These are phyloP conservation scores for Steinernema scapterisci DNA, from an alignment of 2,888 invertebrate genomes.

Conservation along the genomic window DNA sequence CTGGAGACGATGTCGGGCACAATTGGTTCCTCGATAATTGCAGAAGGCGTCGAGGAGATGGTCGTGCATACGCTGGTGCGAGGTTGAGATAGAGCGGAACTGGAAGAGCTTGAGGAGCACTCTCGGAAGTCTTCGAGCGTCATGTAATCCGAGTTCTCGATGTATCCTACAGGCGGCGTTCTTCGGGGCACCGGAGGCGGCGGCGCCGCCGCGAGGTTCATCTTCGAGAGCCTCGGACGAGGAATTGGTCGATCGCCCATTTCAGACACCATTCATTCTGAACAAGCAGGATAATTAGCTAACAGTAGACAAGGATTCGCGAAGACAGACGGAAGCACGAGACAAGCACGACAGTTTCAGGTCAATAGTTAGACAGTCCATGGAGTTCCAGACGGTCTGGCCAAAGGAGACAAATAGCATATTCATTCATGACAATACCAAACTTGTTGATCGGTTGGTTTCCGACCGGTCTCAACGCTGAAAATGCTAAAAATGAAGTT, in stretches of 20 bases:
- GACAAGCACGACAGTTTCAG: too few species aligned
- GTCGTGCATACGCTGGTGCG: not conserved
- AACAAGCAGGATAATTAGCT: too few species aligned
- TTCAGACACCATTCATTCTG: slow-evolving; percentile 4
- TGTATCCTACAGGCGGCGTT: slow-evolving; percentile 6
- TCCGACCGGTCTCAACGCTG: too few species aligned
- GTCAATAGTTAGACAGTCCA: too few species aligned
- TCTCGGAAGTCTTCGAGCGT: slow-evolving; percentile 15
- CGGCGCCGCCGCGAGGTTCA: not conserved
- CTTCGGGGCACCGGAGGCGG: not conserved
- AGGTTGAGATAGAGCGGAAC: not conserved
- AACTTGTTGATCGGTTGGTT: too few species aligned
- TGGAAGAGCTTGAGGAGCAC: not conserved
- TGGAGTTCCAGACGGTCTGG: too few species aligned
- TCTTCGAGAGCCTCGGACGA: slow-evolving; percentile 2
- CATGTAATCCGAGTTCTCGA: not conserved
- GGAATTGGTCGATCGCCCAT: not conserved
- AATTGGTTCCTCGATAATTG: not conserved
- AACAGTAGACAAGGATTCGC: too few species aligned
- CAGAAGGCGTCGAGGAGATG: not conserved
- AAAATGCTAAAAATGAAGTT: too few species aligned
- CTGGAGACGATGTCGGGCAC: too few species aligned
- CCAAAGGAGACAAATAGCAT: too few species aligned
- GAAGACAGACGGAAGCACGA: too few species aligned
- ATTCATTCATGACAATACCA: too few species aligned